These are phyloP conservation scores for Timandra comae DNA, from an alignment of 2,888 invertebrate species.

Conservation along the genomic window DNA sequence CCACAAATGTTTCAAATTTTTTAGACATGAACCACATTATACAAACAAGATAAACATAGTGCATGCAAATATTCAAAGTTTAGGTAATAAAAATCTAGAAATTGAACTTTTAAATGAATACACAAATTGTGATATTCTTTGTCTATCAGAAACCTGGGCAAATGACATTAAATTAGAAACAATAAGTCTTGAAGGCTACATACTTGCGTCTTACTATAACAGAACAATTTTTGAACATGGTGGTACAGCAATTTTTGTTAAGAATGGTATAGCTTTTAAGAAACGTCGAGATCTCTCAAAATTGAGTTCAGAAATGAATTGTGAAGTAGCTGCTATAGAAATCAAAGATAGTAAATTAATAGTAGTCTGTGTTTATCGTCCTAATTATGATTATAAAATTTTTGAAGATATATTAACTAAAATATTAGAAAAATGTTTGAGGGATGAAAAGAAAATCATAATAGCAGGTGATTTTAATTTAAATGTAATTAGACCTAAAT, in stretches of 20 bases:
- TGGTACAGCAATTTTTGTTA: conserved; percentile 1
- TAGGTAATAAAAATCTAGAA: conserved; percentile 1
- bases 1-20: neutral
- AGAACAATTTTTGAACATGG: conserved; percentile 1
- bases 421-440: neutral
- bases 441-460: neutral
- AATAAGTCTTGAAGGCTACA: neutral
- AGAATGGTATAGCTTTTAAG: conserved; percentile 1
- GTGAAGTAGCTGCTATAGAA: conserved; percentile 2
- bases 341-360: neutral
- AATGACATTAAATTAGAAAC: neutral
- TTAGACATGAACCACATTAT: neutral
- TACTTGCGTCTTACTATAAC: neutral
- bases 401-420: conserved; percentile 1
- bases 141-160: neutral
- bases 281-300: neutral
- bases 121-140: neutral
- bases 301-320: conserved; percentile 1
- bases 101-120: conserved; percentile 1
- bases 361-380: conserved; percentile 1
- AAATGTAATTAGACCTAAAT: neutral
- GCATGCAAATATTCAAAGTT: conserved; percentile 2
- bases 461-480: conserved; percentile 3
- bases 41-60: neutral
- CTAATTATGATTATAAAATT: conserved; percentile 1